Evolutionary conservation across 30 jellyfish, hydroid and myxozoan genomes (phyloP), one percentile per base, ranked within the genome.

Genomic region (Cassiopea xamachana): DNA sequence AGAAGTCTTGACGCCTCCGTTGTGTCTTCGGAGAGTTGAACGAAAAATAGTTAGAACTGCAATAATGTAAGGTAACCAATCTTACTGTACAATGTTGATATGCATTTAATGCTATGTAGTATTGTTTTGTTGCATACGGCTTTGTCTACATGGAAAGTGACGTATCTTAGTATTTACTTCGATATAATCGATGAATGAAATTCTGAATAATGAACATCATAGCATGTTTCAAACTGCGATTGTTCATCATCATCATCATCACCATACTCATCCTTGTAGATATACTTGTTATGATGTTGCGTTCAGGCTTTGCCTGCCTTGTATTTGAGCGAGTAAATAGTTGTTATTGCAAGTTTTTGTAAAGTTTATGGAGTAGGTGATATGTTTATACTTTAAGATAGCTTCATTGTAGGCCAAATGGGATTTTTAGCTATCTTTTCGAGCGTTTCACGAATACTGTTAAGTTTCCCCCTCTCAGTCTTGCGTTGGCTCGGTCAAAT

Each of bases 1-100:
- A 82, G 72, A 79, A 64, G 83, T 79, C 9, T 70, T 7, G 90
- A 82, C 51, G 72, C 90, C 45, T 47, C 81, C 46, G 82, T 82
- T 71, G 67, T 82, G 81, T 68, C 90, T 19, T 82, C 82, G 17
- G 81, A 59, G 48, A 80, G 68, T 80, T 60, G 60, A 39, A 19
- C 15, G 6, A 55, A 71, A 43, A 27, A 71, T 18, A 16, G 2
- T 14, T 1, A 71, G 5, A 55, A 71, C 67, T 19, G 50, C 80
- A 60, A 48, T 51, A 72, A 82, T 44, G 73, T 19, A 64, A 69
- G 72, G 82, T 73, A 71, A 71, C n/a, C 6, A 17, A 43, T 64
- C 4, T 69, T 81, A 14, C n/a, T 61, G 74, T 64, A 64, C 49
- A 71, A 71, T 71, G 80, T 19, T 71, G 76, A 5, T 67, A 2